Base-by-base conservation (phyloP, 2,113 vertebrate species). In the Sceloporus undulatus region DNA sequence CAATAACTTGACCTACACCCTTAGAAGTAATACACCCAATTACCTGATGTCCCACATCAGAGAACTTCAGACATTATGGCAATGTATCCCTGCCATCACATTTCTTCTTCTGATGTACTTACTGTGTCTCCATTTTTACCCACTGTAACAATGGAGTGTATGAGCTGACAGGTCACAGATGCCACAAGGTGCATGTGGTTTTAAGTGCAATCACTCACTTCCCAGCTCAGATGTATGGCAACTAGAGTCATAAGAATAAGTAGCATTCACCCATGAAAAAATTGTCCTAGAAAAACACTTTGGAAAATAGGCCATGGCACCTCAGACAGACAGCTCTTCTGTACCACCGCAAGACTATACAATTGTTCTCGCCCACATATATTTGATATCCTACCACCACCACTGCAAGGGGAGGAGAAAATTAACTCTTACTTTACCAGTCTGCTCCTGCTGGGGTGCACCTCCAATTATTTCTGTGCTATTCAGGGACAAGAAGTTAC, bases 401-500 rank as follows among this genome's bases (percentile, higher is more conserved):
- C 70, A 38, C 59, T 38, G 3, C 13, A 34, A 82, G 23, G 7
- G 10, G 18, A 21, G 18, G 5, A 18, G 25, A 19, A 19, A 38
- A 38, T 7, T 38, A 90, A 86, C 34, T 92, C 97, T 97, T 97
- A 99, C 99, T 97, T 98, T 99, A 91, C 99, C 99, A 95, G 94
- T 98, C 96, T 98, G 98, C 66, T 98, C 97, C 92, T 98, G 97
- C 1, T 99, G 98, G 7, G 99, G 99, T 54, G 98, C 99, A 75
- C 98, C 98, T 85, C 98, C 98, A 73, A 99, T 95, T 48, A 99
- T 95, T 96, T 99, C 98, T 29, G 85, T 96, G 65, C 95, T 96
- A 16, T 90, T 21, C 19, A 89, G 93, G 79, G 95, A 93, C 82
- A 96, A 92, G 94, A 99, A 99, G 91, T 98, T 97, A 65, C 99